These are phyloP conservation scores for Epizoanthus stellaris DNA, from an alignment of 92 coral and sea anemone genomes.

Conservation along the genomic window DNA sequence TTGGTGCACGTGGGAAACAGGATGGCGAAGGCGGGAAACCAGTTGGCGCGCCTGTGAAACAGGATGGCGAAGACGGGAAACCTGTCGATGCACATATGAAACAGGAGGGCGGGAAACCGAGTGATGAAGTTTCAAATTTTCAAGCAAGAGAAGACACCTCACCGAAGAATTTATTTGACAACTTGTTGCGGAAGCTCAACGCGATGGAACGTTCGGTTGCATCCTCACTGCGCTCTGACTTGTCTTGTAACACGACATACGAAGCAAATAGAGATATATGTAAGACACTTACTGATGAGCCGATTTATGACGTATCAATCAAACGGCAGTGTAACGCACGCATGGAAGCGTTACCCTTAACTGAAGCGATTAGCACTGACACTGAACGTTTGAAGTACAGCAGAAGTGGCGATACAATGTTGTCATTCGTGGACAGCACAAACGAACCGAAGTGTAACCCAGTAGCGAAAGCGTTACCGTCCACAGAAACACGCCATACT, in stretches of 20 bases:
- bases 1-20: background rate
- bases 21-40: background rate
- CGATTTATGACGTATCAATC: background rate
- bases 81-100: background rate
- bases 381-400: background rate
- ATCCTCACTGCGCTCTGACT: background rate
- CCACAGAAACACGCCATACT: background rate
- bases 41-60: background rate
- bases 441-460: background rate
- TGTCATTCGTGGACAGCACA: background rate
- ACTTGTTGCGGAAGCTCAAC: slow-evolving; percentile 11
- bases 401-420: background rate
- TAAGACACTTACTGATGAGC: background rate
- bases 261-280: background rate
- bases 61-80: background rate
- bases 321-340: background rate
- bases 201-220: slow-evolving; percentile 19
- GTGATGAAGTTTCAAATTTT: background rate
- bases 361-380: background rate
- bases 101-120: background rate
- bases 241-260: background rate
- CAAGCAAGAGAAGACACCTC: background rate
- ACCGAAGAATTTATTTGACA: slow-evolving; percentile 25
- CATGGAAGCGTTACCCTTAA: background rate
- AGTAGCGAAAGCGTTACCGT: background rate